These are phyloP conservation scores for Rhyacichthys aspro DNA, from an alignment of 2,797 vertebrate genomes.

Conservation along the genomic window DNA sequence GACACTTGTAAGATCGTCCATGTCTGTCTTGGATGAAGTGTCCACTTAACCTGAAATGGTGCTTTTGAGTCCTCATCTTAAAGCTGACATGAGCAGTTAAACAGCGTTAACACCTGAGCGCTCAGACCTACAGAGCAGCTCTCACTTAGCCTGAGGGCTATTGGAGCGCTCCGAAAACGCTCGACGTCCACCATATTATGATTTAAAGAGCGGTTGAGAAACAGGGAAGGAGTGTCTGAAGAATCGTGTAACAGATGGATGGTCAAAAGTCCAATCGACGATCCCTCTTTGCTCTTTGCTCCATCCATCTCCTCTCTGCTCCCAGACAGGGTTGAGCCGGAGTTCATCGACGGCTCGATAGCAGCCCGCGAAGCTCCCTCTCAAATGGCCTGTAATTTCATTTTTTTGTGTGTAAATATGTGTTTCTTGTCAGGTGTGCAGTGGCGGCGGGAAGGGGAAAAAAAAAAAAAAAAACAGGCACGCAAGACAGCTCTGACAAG, in stretches of 20 bases:
- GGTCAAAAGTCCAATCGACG: constrained; percentile 6
- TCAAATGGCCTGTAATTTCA: constrained; percentile 73
- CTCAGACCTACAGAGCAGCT: neutral
- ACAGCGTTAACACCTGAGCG: constrained; percentile 1
- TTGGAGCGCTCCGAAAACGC: neutral
- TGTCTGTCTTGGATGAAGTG: neutral
- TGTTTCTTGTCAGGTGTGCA: constrained; percentile 75
- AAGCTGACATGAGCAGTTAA: neutral
- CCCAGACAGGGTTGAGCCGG: constrained; percentile 36
- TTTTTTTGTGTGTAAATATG: constrained; percentile 77
- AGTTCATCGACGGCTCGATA: constrained; percentile 62
- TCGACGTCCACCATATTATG: neutral
- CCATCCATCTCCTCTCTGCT: constrained; percentile 5
- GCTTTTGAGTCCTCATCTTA: constrained; percentile 2
- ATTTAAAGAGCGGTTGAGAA: neutral
- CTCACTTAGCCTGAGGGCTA: constrained; percentile 4
- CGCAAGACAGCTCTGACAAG: constrained; percentile 75
- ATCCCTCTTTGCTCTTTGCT: constrained; percentile 12
- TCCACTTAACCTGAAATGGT: constrained; percentile 6
- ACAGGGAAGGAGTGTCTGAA: neutral
- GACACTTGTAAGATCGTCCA: neutral
- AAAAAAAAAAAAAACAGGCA: constrained; percentile 44
- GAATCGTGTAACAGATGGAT: neutral
- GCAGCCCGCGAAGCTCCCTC: constrained; percentile 42
- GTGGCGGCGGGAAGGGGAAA: constrained; percentile 27